Conservation (phyloP, 2,797 vertebrate species). For the Helarctos malayanus region DNA sequence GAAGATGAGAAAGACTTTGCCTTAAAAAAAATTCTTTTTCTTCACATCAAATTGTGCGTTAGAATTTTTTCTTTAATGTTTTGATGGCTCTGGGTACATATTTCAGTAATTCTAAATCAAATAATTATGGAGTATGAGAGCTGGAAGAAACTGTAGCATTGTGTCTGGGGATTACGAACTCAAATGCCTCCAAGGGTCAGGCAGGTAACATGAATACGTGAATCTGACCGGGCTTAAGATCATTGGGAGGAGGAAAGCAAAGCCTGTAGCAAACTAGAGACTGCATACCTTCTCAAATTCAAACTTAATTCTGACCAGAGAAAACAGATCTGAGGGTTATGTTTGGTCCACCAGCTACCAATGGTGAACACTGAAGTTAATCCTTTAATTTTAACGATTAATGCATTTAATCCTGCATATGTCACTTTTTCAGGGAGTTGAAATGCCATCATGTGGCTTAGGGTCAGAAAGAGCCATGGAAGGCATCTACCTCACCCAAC, state of each 20-base stretch:
- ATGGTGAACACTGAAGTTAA: slow-evolving; percentile 29
- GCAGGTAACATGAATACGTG: slow-evolving; percentile 53
- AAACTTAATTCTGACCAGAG: not conserved
- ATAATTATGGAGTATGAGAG: slow-evolving; percentile 32
- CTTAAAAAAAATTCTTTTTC: slow-evolving; percentile 63
- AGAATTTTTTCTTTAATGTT: slow-evolving; percentile 55
- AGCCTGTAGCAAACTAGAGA: slow-evolving; percentile 42
- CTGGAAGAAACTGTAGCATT: slow-evolving; percentile 42
- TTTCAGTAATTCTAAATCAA: slow-evolving; percentile 73
- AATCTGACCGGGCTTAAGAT: slow-evolving; percentile 48
- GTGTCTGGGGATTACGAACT: slow-evolving; percentile 58
- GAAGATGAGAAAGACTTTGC: slow-evolving; percentile 57
- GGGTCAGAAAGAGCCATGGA: not conserved
- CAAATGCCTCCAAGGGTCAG: slow-evolving; percentile 65
- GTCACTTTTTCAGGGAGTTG: not conserved
- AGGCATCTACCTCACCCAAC: not conserved
- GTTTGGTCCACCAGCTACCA: not conserved
- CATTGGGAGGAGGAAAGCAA: not conserved
- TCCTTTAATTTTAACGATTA: slow-evolving; percentile 16
- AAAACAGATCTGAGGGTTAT: slow-evolving; percentile 34
- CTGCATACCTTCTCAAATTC: not conserved
- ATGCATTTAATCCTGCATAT: not conserved
- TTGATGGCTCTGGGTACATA: slow-evolving; percentile 52
- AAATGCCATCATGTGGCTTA: not conserved
- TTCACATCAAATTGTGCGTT: slow-evolving; percentile 51